Evolutionary conservation across 2,113 vertebrate species (phyloP).

Genomic region (Calidris pugnax): DNA sequence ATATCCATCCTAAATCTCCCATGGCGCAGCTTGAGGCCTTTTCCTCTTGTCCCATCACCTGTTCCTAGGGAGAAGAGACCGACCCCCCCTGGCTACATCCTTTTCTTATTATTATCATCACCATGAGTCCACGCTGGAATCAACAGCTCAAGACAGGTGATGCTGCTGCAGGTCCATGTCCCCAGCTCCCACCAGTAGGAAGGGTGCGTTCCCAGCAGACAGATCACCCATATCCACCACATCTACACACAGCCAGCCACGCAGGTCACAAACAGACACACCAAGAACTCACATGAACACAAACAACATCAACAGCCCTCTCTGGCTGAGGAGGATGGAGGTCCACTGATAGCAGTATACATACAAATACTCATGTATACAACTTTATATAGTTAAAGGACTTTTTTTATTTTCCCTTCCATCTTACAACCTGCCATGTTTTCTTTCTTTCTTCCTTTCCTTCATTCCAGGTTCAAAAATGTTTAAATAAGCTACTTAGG

Average conservation of each 20-base stretch:
- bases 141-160: neutral
- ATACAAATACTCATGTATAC: neutral
- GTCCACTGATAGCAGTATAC: neutral
- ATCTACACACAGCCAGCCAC: fast-evolving
- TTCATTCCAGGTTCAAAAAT: neutral
- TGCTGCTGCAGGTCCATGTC: neutral
- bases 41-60: neutral
- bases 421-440: neutral
- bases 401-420: neutral
- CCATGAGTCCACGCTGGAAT: no score
- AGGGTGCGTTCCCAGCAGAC: neutral
- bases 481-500: neutral
- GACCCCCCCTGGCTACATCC: neutral
- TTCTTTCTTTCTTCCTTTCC: neutral
- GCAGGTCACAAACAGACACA: neutral
- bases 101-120: neutral
- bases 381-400: neutral
- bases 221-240: neutral
- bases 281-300: neutral
- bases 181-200: no score
- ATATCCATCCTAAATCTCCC: neutral
- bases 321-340: neutral
- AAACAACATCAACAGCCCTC: neutral
- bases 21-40: no score
- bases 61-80: neutral